Conservation (phyloP, 2,113 vertebrate species). For the Sphyrna mokarran region DNA sequence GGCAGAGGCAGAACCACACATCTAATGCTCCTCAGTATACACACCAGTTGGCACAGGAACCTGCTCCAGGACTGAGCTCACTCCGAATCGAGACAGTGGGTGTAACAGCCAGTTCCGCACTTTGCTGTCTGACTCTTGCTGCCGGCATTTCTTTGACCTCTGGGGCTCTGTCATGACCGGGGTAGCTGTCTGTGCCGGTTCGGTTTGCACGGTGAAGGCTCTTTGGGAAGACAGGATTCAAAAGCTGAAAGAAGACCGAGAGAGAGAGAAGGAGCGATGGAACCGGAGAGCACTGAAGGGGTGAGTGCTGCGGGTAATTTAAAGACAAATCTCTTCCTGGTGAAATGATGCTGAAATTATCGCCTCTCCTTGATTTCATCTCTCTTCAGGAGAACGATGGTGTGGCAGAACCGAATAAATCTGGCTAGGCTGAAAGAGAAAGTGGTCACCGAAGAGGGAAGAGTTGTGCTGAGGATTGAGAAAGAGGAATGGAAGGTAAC, state of each 20-base stretch:
- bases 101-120: too few relatives aligned
- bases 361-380: neutral
- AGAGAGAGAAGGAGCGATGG: conserved; percentile 50
- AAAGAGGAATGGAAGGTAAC: conserved; percentile 83
- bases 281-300: neutral
- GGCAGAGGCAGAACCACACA: neutral
- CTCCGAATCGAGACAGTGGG: neutral
- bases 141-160: neutral
- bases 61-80: neutral
- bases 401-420: conserved; percentile 79
- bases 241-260: conserved; percentile 63
- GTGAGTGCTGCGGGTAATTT: neutral
- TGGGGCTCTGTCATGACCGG: conserved; percentile 57
- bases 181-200: conserved; percentile 55
- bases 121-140: neutral
- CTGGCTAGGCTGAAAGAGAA: conserved; percentile 79
- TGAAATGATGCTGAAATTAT: neutral
- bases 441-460: conserved; percentile 73
- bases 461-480: conserved; percentile 75
- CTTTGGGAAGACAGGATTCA: conserved; percentile 84
- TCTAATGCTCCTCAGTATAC: neutral
- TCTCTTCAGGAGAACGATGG: conserved; percentile 1
- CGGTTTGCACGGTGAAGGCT: conserved; percentile 71
- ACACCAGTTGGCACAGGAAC: neutral
- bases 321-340: neutral